These are phyloP conservation scores for Meiosimyza decipiens DNA, from an alignment of 2,888 invertebrate species.

Conservation along the genomic window DNA sequence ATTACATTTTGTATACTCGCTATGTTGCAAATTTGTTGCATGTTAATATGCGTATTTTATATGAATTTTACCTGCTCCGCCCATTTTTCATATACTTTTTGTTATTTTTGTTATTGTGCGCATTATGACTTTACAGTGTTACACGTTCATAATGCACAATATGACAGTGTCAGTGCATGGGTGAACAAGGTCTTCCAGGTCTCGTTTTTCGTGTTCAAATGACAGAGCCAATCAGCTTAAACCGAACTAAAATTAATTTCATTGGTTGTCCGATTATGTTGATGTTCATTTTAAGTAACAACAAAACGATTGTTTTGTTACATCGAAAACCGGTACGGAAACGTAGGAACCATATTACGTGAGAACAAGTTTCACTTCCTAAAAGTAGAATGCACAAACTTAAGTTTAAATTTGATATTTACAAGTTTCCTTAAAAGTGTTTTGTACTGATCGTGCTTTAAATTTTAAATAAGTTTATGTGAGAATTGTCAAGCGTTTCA, in stretches of 20 bases:
- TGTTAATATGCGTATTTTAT: not conserved
- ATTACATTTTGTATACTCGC: not conserved
- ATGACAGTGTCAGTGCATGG: not conserved
- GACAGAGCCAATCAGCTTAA: slow-evolving; percentile 42
- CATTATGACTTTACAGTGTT: no score
- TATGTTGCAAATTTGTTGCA: not conserved
- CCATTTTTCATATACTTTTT: not conserved
- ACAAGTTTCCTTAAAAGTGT: no score
- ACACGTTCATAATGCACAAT: not conserved
- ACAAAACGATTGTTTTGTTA: no score
- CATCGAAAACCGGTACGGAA: no score
- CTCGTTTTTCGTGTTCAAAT: slow-evolving; percentile 27
- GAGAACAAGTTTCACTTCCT: no score
- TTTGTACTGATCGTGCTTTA: no score
- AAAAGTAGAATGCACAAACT: no score
- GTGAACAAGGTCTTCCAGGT: slow-evolving; percentile 40
- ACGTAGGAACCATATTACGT: no score
- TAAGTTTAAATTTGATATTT: no score
- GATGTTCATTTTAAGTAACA: not conserved
- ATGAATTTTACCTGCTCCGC: slow-evolving; percentile 15
- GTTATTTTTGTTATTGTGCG: not conserved
- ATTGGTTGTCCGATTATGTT: slow-evolving; percentile 37
- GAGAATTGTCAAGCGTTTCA: no score
- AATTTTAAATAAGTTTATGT: no score
- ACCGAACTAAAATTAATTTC: slow-evolving; percentile 37